Conservation (phyloP, 2,797 vertebrate species). For the Xenopus petersii region DNA sequence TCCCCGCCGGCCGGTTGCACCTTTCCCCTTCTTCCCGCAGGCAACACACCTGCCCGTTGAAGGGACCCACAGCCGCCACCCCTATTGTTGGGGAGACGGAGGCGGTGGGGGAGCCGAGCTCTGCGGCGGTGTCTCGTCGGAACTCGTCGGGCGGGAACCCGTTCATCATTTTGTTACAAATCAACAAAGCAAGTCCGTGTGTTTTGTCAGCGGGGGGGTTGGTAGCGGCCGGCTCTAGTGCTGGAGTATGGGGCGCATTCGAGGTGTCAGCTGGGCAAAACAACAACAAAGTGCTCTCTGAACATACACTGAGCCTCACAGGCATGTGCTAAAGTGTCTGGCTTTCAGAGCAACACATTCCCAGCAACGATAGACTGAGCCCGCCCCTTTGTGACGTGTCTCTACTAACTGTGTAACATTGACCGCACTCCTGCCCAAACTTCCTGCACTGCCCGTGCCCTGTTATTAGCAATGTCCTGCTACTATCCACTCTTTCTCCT, state of each 20-base stretch:
- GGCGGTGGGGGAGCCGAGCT: constrained; percentile 42
- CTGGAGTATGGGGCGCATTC: neutral
- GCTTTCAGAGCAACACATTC: constrained; percentile 27
- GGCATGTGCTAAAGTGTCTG: constrained; percentile 25
- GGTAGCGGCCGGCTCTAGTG: neutral
- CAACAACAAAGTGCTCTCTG: neutral
- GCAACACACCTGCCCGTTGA: constrained; percentile 76
- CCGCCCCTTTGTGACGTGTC: neutral
- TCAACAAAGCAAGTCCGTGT: neutral
- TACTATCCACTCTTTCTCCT: no score
- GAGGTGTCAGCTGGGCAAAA: neutral
- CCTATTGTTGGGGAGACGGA: constrained; percentile 54
- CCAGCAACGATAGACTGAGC: constrained; percentile 21
- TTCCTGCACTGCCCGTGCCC: neutral
- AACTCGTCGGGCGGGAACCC: constrained; percentile 34
- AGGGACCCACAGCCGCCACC: constrained; percentile 67
- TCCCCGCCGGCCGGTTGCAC: constrained; percentile 70
- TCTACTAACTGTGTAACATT: constrained; percentile 24
- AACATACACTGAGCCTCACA: neutral
- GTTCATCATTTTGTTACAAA: constrained; percentile 26
- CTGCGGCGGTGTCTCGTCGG: neutral
- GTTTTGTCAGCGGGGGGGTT: neutral
- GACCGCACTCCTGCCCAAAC: neutral
- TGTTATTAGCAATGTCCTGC: no score
- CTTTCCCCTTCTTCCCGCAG: constrained; percentile 71